phyloP scores from a whole-genome alignment of 1,140 invertebrate species.

The Nautilus pompilius region DNA sequence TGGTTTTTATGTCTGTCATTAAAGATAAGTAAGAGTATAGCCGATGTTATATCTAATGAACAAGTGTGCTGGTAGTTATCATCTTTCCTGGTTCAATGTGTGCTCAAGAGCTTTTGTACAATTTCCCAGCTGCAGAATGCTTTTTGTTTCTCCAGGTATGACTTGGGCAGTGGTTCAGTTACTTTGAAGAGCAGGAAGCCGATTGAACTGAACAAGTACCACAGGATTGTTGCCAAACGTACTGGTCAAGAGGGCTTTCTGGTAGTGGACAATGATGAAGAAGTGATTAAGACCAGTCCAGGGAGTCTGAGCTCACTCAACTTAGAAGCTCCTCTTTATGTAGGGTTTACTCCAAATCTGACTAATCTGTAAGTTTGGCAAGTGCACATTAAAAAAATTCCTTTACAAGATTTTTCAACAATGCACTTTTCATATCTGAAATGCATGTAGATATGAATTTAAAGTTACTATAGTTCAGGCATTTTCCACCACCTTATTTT shows the following conservation, averaged over 20 bases:
- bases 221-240: conserved; percentile 76
- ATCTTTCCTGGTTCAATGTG: too few species aligned
- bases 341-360: conserved; percentile 72
- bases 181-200: conserved; percentile 71
- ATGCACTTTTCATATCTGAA: too few species aligned
- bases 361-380: conserved; percentile 45
- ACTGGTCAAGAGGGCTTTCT: conserved; percentile 82
- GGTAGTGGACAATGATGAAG: conserved; percentile 75
- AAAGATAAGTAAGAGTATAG: too few species aligned
- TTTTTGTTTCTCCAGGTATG: conserved; percentile 64
- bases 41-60: too few species aligned
- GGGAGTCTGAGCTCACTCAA: conserved; percentile 80
- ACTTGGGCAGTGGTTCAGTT: conserved; percentile 81
- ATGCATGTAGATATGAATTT: too few species aligned
- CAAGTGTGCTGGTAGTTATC: too few species aligned
- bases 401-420: too few species aligned
- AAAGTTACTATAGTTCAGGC: too few species aligned
- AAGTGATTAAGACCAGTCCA: conserved; percentile 74
- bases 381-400: too few species aligned
- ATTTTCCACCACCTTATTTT: too few species aligned
- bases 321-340: conserved; percentile 74
- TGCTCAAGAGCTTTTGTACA: neutral
- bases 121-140: neutral
- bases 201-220: conserved; percentile 72
- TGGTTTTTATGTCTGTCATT: too few species aligned